phyloP scores from a whole-genome alignment of 2,113 vertebrate genomes.

The Syrmaticus mikado region DNA sequence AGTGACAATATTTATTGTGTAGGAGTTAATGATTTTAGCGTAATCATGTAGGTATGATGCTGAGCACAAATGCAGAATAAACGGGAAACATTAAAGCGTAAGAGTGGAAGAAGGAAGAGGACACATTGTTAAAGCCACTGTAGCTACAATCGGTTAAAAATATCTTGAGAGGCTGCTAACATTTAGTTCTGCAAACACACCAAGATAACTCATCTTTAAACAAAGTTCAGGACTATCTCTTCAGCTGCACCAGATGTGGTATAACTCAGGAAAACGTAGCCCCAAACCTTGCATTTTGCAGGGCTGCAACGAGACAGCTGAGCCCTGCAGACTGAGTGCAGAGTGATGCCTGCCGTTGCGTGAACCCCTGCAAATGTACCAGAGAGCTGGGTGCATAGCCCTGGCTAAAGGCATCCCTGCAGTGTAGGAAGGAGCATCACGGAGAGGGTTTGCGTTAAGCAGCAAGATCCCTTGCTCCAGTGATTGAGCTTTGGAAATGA shows the following conservation, averaged over 20 bases:
- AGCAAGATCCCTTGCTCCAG: neutral
- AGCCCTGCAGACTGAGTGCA: accelerated
- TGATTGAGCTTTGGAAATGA: neutral
- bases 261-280: neutral
- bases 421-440: neutral
- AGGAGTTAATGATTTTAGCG: neutral
- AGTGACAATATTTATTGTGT: neutral
- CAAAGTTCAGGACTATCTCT: neutral
- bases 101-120: neutral
- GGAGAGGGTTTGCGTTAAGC: neutral
- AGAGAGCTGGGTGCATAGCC: neutral
- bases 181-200: neutral
- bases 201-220: neutral
- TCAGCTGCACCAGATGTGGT: neutral
- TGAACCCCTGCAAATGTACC: accelerated
- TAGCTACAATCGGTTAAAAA: neutral
- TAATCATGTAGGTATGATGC: neutral
- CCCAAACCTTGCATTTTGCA: neutral
- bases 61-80: neutral
- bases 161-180: neutral
- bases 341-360: neutral
- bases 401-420: neutral
- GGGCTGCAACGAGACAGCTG: neutral
- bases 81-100: neutral
- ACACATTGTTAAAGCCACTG: neutral